Conservation (phyloP, 2,797 vertebrate genomes). For the Euthynnus affinis region DNA sequence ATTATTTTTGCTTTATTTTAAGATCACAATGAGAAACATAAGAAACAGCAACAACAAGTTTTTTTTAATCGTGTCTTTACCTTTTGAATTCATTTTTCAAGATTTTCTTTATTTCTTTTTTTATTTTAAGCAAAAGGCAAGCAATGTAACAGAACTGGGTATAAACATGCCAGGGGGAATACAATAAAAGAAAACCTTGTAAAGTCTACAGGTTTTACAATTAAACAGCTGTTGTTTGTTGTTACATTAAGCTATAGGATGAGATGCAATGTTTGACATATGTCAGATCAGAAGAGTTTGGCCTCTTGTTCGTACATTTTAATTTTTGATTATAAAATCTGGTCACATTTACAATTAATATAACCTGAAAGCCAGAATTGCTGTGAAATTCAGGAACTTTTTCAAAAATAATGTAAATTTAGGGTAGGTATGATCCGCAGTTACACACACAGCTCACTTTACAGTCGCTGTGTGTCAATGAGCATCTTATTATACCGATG, state of each 20-base stretch:
- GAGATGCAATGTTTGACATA: not conserved
- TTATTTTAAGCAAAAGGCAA: not conserved
- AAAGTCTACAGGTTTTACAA: not conserved
- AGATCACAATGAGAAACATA: no score
- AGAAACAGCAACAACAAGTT: not conserved
- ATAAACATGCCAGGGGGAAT: no score
- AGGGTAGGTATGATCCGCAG: no score
- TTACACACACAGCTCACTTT: not conserved
- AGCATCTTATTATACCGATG: not conserved
- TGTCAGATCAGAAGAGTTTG: not conserved
- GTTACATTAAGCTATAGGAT: not conserved
- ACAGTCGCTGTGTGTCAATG: no score
- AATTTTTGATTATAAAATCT: not conserved
- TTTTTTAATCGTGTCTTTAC: not conserved
- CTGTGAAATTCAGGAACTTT: no score
- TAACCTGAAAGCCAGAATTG: no score
- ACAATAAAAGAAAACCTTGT: no score
- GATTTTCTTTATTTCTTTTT: no score
- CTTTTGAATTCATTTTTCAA: not conserved
- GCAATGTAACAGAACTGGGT: no score
- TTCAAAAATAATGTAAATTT: no score
- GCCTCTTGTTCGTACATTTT: not conserved
- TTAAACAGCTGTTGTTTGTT: not conserved
- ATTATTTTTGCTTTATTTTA: no score
- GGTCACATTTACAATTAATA: not conserved